These are phyloP conservation scores for Vanacampus margaritifer DNA, from an alignment of 2,113 vertebrate genomes.

Conservation along the genomic window DNA sequence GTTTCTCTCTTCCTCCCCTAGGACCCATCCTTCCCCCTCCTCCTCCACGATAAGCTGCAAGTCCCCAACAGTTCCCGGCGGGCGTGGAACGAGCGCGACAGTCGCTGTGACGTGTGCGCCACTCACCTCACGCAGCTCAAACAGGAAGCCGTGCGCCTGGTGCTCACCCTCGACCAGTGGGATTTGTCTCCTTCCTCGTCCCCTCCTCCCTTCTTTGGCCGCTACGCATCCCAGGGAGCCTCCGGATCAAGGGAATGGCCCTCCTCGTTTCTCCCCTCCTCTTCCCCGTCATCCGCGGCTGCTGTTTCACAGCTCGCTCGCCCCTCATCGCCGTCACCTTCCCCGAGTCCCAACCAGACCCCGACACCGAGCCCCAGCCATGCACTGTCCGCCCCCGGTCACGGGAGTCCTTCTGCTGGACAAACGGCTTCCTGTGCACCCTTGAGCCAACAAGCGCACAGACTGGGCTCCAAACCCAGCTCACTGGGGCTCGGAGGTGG, in stretches of 20 bases:
- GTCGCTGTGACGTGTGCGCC: slow-evolving; percentile 90
- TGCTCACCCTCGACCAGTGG: slow-evolving; percentile 83
- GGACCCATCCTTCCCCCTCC: slow-evolving; percentile 89
- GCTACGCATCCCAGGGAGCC: slow-evolving; percentile 54
- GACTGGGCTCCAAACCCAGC: slow-evolving; percentile 86
- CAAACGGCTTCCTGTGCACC: slow-evolving; percentile 37
- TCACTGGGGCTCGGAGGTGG: slow-evolving; percentile 84
- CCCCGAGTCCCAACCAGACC: slow-evolving; percentile 56
- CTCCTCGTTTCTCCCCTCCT: slow-evolving; percentile 53
- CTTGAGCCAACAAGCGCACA: slow-evolving; percentile 67
- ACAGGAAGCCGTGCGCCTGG: slow-evolving; percentile 96
- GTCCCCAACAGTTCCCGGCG: slow-evolving; percentile 89
- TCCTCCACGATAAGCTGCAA: slow-evolving; percentile 93
- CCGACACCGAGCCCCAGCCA: slow-evolving; percentile 59
- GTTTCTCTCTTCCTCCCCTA: slow-evolving; percentile 59
- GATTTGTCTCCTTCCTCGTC: slow-evolving; percentile 86
- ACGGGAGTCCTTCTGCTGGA: slow-evolving; percentile 43
- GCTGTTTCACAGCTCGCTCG: slow-evolving; percentile 40
- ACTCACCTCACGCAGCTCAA: slow-evolving; percentile 94
- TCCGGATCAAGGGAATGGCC: slow-evolving; percentile 54
- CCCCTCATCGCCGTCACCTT: slow-evolving; percentile 69
- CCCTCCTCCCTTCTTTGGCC: slow-evolving; percentile 72
- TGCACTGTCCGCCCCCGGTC: slow-evolving; percentile 33
- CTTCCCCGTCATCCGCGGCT: slow-evolving; percentile 38
- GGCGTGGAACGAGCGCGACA: slow-evolving; percentile 93